These are phyloP conservation scores for Egretta garzetta DNA, from an alignment of 2,113 vertebrate species.

Conservation along the genomic window DNA sequence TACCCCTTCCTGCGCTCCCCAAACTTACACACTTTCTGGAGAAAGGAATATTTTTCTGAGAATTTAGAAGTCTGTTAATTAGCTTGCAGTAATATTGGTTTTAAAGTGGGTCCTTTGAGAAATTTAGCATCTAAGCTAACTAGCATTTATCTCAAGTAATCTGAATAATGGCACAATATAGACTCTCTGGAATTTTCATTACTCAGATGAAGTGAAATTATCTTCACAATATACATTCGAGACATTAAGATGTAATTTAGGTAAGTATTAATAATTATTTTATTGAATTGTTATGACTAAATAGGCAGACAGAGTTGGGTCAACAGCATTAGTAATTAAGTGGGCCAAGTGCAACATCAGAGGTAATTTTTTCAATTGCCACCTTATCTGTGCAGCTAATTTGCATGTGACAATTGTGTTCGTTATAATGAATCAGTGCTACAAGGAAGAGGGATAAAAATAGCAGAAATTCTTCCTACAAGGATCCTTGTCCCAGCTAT, in stretches of 20 bases:
- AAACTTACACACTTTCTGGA: not conserved
- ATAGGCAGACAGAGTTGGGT: constrained; percentile 32
- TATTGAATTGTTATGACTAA: constrained; percentile 52
- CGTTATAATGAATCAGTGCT: constrained; percentile 35
- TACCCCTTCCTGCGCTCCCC: not conserved
- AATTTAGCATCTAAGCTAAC: constrained; percentile 30
- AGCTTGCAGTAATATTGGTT: constrained; percentile 35
- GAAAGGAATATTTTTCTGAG: not conserved
- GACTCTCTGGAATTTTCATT: constrained; percentile 45
- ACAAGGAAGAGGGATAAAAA: constrained; percentile 29
- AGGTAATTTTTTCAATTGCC: constrained; percentile 52
- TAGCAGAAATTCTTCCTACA: constrained; percentile 19
- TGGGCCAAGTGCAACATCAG: constrained; percentile 23
- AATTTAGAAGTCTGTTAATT: constrained; percentile 30
- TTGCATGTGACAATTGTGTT: constrained; percentile 35
- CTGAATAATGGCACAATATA: constrained; percentile 40
- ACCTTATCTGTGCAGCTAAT: constrained; percentile 39
- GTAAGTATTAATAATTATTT: constrained; percentile 55
- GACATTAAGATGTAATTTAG: constrained; percentile 59
- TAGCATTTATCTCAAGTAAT: constrained; percentile 49
- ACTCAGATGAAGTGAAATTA: constrained; percentile 42
- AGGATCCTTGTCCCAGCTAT: constrained; percentile 8
- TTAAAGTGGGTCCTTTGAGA: constrained; percentile 51
- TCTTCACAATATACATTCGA: constrained; percentile 34
- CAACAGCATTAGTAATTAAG: constrained; percentile 14